phyloP scores from a whole-genome alignment of 2,113 vertebrate genomes.

The Proterorhinus semilunaris region DNA sequence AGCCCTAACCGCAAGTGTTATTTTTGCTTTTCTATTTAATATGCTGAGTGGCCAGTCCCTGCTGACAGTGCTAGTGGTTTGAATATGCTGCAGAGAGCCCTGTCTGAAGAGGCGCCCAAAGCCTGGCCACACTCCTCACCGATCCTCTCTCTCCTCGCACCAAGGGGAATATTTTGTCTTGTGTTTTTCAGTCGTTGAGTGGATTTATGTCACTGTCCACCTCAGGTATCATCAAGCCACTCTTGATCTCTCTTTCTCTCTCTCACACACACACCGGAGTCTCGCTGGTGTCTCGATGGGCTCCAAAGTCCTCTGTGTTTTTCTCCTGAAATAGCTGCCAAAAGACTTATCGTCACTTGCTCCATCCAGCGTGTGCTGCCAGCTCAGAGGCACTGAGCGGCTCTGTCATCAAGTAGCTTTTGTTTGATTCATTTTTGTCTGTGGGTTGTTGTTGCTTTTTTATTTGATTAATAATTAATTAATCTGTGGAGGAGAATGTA shows the following conservation, averaged over 20 bases:
- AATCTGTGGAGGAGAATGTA: too few relatives aligned
- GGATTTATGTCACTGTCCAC: conserved; percentile 11
- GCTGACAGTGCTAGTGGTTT: neutral
- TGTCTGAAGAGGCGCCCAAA: neutral
- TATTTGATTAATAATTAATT: too few relatives aligned
- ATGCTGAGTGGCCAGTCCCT: neutral
- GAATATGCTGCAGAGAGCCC: neutral
- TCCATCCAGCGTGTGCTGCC: neutral
- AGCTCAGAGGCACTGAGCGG: neutral
- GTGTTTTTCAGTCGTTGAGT: conserved; percentile 4
- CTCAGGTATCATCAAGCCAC: conserved; percentile 8
- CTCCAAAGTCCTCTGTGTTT: neutral
- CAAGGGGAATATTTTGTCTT: neutral
- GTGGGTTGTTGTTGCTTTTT: neutral
- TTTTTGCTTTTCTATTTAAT: neutral
- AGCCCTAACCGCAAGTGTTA: neutral
- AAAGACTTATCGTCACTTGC: conserved; percentile 6
- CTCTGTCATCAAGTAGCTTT: neutral
- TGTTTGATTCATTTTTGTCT: neutral
- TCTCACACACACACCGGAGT: neutral
- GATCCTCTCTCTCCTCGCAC: neutral
- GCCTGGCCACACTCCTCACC: neutral
- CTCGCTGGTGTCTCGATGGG: neutral
- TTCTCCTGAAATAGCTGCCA: conserved; percentile 9
- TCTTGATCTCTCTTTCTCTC: conserved; percentile 6